Evolutionary conservation across 2,888 invertebrate species (phyloP).

Genomic region (Argyresthia goedartella): DNA sequence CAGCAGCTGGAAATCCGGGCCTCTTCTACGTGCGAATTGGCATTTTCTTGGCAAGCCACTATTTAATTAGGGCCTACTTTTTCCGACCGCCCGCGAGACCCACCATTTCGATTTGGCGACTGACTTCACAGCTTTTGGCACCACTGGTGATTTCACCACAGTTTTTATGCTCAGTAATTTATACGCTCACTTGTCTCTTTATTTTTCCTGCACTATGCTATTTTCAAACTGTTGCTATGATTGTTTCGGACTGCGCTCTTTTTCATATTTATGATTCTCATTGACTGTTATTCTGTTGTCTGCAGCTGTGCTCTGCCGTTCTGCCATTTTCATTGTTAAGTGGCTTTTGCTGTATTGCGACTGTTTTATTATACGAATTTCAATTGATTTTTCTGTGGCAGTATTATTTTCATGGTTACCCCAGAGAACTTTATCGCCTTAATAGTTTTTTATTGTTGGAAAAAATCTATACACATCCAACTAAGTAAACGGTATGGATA

Average conservation of each 20-base stretch:
- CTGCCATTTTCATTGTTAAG: too few species aligned
- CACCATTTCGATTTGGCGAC: conserved; percentile 20
- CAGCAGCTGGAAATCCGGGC: too few species aligned
- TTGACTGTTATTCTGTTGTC: conserved; percentile 1
- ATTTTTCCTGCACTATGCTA: conserved; percentile 18
- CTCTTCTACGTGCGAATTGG: conserved; percentile 22
- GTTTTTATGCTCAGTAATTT: conserved; percentile 38
- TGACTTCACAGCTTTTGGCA: conserved; percentile 28
- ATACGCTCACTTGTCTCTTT: conserved; percentile 27
- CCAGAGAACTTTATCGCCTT: too few species aligned
- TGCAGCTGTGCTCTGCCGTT: too few species aligned
- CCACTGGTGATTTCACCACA: conserved; percentile 28
- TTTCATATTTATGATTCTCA: conserved; percentile 12
- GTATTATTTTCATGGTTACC: too few species aligned
- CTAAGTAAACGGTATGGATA: too few species aligned
- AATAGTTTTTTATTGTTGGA: too few species aligned
- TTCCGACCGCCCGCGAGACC: conserved; percentile 17
- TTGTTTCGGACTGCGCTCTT: conserved; percentile 14
- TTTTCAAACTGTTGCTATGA: conserved; percentile 32
- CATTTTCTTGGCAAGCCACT: conserved; percentile 42
- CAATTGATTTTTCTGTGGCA: too few species aligned
- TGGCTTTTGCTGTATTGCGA: too few species aligned
- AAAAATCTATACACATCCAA: too few species aligned
- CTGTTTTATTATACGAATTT: too few species aligned
- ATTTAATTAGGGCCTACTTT: conserved; percentile 44